Base-by-base conservation (phyloP, 2,888 invertebrate species). In the Girardia tigrina region DNA sequence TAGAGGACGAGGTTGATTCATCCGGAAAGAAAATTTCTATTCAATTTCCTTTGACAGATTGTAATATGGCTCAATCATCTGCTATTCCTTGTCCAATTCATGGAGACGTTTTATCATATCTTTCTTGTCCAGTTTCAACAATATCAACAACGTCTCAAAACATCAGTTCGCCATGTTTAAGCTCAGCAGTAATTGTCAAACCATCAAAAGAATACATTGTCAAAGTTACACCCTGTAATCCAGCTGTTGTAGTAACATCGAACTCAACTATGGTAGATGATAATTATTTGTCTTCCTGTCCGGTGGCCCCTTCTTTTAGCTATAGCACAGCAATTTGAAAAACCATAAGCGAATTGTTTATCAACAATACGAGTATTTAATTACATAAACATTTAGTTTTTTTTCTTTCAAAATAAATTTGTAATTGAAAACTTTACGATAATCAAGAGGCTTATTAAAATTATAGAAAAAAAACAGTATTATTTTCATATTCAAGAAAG, bases 61-160 rank as follows among this genome's bases (percentile, higher is more conserved):
- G 20, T 4, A 56, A 16, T 56, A 4, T 23, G 2, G 56, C 4
- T n/a, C 36, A 36, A 36, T 12, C 12, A 12, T 12, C 36, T 12
- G 4, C 8, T 4, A 56, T 56, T n/a, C 74, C 74, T 56, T 74
- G 74, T 56, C 74, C 74, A 74, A 20, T 74, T 36, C 74, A 74
- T 69, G 74, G 74, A 6, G 74, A 74, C 20, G 56, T 74, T n/a
- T 56, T 69, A 6, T 20, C 74, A 23, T 56, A 56, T 56, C 23
- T 56, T 6, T 56, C 56, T 12, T 56, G 56, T 56, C 56, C 56
- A 4, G 56, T 56, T 4, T 56, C 56, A n/a, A 8, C 56, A 56
- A 12, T 36, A 16, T 36, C 36, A 12, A 8, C 36, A 36, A 36
- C 36, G 16, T 12, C 8, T 36, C 36, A 36, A 12, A 36, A 36